phyloP scores from a whole-genome alignment of 2,113 vertebrate genomes.

The Sisor rabdophorus region DNA sequence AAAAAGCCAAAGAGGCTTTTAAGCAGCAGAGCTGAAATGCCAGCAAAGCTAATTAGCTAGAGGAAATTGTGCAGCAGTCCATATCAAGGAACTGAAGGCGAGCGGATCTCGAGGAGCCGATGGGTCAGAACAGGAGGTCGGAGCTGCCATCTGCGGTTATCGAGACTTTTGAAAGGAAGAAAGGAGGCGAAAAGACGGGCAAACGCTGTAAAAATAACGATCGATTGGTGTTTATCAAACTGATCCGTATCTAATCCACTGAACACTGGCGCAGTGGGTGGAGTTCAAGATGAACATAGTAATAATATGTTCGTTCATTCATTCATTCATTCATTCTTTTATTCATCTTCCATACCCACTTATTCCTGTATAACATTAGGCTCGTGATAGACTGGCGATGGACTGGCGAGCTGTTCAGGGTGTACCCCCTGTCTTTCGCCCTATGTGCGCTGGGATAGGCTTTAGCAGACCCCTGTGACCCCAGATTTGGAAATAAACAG shows the following conservation, averaged over 20 bases:
- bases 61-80: conserved; percentile 68
- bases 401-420: too few relatives aligned
- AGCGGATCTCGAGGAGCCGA: conserved; percentile 58
- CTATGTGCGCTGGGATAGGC: too few relatives aligned
- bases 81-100: conserved; percentile 66
- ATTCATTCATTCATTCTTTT: too few relatives aligned
- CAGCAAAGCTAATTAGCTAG: conserved; percentile 73
- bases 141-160: conserved; percentile 49
- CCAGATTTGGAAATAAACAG: too few relatives aligned
- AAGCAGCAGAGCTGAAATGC: conserved; percentile 61
- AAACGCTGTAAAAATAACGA: background rate
- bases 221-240: background rate
- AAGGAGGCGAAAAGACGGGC: background rate
- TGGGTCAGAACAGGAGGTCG: conserved; percentile 45
- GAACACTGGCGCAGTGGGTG: background rate
- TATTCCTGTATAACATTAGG: too few relatives aligned
- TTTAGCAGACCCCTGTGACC: too few relatives aligned
- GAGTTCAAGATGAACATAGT: background rate
- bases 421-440: too few relatives aligned
- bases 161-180: conserved; percentile 56
- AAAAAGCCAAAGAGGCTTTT: conserved; percentile 57
- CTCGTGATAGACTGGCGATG: too few relatives aligned
- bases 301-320: too few relatives aligned
- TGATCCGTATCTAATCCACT: background rate
- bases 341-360: too few relatives aligned